Percentiles rank a stretch among this genome's conserved stretches.
Evolutionary conservation across 2,888 invertebrate species (phyloP).

Genomic region (Drosophila colorata): DNA sequence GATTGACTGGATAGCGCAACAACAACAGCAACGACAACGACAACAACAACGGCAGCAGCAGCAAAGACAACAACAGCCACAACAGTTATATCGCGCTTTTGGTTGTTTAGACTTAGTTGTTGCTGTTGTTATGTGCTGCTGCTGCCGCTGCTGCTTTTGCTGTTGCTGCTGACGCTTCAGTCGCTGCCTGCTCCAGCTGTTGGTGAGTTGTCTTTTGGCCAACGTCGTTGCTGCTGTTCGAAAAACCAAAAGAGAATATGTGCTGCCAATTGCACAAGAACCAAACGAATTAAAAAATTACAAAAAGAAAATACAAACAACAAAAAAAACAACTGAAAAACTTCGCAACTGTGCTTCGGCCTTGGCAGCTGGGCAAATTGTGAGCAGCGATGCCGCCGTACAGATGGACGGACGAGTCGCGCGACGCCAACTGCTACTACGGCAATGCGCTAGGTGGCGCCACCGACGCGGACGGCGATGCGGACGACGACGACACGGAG

Average conservation of each 20-base stretch:
- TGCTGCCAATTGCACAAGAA: slow-evolving; percentile 58
- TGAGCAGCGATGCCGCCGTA: slow-evolving; percentile 59
- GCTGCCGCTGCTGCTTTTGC: slow-evolving; percentile 33
- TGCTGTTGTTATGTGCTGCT: slow-evolving; percentile 23
- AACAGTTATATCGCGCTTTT: slow-evolving; percentile 38
- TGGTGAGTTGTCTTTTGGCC: slow-evolving; percentile 61
- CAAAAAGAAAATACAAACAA: background rate
- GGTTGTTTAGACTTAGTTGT: slow-evolving; percentile 48
- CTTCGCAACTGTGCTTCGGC: background rate
- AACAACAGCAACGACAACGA: slow-evolving; percentile 10
- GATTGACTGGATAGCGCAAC: slow-evolving; percentile 34
- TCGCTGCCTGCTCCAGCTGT: slow-evolving; percentile 72
- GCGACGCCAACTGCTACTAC: slow-evolving; percentile 68
- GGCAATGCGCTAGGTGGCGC: slow-evolving; percentile 52
- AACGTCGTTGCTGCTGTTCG: slow-evolving; percentile 7
- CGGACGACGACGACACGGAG: slow-evolving; percentile 68
- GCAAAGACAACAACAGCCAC: slow-evolving; percentile 18
- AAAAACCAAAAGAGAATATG: slow-evolving; percentile 68
- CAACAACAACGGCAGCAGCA: slow-evolving; percentile 15
- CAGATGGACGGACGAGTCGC: slow-evolving; percentile 70
- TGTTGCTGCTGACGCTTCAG: slow-evolving; percentile 37
- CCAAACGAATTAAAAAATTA: slow-evolving; percentile 5
- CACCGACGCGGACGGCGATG: slow-evolving; percentile 47
- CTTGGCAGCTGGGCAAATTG: background rate
- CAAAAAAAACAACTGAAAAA: background rate